phyloP scores from a whole-genome alignment of 2,797 vertebrate genomes.

The Schizothorax lantsangensis region DNA sequence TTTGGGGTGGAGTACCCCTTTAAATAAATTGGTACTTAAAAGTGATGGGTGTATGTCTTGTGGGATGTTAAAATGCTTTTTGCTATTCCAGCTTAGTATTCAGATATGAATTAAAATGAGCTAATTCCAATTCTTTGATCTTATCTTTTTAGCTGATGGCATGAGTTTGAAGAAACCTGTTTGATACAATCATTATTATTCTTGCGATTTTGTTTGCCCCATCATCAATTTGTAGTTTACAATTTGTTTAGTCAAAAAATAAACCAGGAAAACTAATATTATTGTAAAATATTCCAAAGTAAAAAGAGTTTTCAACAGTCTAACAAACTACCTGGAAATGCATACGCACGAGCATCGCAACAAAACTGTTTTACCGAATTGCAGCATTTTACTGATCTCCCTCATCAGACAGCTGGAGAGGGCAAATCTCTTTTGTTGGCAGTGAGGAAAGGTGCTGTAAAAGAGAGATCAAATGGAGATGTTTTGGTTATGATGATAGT shows the following conservation, averaged over 20 bases:
- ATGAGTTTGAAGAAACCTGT: not conserved
- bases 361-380: not conserved
- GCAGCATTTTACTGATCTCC: not conserved
- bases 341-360: not conserved
- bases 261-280: not conserved
- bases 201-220: not conserved
- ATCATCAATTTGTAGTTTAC: not conserved
- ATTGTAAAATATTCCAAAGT: not conserved
- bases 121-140: not conserved
- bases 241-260: not conserved
- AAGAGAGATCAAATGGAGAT: constrained; percentile 74
- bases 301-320: not conserved
- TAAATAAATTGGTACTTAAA: no score
- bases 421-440: constrained; percentile 51
- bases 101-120: not conserved
- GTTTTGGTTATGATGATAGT: constrained; percentile 78
- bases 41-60: no score
- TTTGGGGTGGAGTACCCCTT: no score
- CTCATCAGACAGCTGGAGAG: not conserved
- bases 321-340: not conserved
- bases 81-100: not conserved
- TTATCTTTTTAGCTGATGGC: not conserved
- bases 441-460: constrained; percentile 63
- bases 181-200: not conserved
- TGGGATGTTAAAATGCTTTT: not conserved